phyloP scores from a whole-genome alignment of 2,797 vertebrate species.

The Chanos chanos region DNA sequence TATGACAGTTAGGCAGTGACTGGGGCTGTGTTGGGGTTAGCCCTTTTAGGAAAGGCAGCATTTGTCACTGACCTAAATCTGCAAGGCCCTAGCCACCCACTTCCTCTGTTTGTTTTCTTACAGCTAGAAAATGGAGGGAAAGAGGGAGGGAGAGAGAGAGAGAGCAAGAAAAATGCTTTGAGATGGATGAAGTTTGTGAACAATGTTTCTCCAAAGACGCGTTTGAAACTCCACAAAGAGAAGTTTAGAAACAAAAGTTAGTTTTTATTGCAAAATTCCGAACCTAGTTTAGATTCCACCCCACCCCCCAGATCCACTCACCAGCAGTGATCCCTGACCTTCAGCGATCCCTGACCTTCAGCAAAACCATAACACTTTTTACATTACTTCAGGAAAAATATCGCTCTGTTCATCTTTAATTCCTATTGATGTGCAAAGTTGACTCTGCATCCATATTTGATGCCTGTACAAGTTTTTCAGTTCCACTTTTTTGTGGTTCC shows the following conservation, averaged over 20 bases:
- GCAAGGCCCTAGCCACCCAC: slow-evolving; percentile 39
- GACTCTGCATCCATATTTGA: slow-evolving; percentile 32
- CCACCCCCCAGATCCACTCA: no score
- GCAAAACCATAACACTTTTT: slow-evolving; percentile 1
- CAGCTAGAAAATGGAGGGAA: slow-evolving; percentile 37
- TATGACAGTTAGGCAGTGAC: no score
- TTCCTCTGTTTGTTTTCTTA: slow-evolving; percentile 69
- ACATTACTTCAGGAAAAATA: not conserved
- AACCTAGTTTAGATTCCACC: no score
- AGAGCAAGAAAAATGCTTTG: not conserved
- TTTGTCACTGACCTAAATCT: slow-evolving; percentile 61
- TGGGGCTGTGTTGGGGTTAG: not conserved
- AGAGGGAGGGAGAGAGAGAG: not conserved
- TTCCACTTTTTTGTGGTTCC: not conserved
- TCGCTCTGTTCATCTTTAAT: not conserved
- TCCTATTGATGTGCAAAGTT: slow-evolving; percentile 6
- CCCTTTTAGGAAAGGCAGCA: slow-evolving; percentile 18
- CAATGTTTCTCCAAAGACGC: no score
- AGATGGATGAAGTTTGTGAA: no score
- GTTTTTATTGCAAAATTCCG: no score
- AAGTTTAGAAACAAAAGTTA: no score
- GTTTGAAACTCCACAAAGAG: no score
- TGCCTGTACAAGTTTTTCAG: slow-evolving; percentile 13
- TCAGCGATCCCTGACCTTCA: no score
- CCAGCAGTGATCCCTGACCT: no score